These are phyloP conservation scores for Microplitis deprimator DNA, from an alignment of 2,888 invertebrate species.

Conservation along the genomic window DNA sequence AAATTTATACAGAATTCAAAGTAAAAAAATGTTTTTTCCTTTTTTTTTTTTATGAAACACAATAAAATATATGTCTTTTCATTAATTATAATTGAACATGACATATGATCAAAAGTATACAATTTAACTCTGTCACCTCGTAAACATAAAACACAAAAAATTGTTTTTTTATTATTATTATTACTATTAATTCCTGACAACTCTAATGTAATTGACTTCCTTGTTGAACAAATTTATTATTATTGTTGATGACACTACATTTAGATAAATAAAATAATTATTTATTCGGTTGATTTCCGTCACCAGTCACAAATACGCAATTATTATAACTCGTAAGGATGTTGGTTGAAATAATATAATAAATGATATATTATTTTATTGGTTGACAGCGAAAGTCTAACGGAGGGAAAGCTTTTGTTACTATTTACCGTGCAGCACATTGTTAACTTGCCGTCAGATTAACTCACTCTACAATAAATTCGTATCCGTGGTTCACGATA, in stretches of 20 bases:
- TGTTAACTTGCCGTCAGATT: slow-evolving; percentile 18
- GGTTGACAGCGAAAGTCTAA: slow-evolving; percentile 33
- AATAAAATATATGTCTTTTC: background rate
- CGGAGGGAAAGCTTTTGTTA: slow-evolving; percentile 38
- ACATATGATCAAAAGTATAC: background rate
- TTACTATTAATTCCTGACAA: background rate
- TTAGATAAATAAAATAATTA: background rate
- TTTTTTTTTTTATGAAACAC: background rate
- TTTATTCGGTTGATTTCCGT: background rate
- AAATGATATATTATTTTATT: background rate
- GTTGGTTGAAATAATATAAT: background rate
- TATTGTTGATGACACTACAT: slow-evolving; percentile 3
- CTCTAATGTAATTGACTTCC: background rate
- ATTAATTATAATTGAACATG: background rate
- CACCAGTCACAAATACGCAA: background rate
- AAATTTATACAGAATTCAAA: background rate
- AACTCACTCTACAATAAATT: slow-evolving; percentile 18
- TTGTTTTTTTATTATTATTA: background rate
- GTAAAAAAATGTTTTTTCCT: background rate
- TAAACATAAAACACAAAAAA: background rate
- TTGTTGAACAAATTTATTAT: slow-evolving; percentile 1
- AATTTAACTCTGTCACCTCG: background rate
- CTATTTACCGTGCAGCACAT: slow-evolving; percentile 24
- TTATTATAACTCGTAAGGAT: background rate
- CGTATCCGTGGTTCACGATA: slow-evolving; percentile 17